phyloP scores from a whole-genome alignment of 2,888 invertebrate species.

The Agrochola lychnidis region DNA sequence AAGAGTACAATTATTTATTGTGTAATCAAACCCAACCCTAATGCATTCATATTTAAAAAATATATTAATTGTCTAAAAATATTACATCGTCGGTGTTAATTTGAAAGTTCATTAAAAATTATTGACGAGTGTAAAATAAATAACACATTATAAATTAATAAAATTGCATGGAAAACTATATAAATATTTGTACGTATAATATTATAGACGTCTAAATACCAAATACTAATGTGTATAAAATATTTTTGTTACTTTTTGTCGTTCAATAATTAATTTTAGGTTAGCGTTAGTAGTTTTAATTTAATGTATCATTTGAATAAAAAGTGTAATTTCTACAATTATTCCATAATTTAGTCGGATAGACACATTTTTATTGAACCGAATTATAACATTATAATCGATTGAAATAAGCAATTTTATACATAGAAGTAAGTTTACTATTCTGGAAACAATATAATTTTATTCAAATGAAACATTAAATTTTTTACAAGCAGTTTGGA shows the following conservation, averaged over 20 bases:
- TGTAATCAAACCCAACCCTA: neutral
- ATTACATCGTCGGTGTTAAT: constrained; percentile 1
- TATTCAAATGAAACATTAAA: constrained; percentile 49
- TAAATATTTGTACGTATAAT: constrained; percentile 58
- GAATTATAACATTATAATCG: constrained; percentile 24
- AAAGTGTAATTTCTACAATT: constrained; percentile 2
- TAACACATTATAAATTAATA: constrained; percentile 34
- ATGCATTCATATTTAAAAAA: neutral
- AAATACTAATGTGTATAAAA: constrained; percentile 86
- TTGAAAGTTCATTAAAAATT: constrained; percentile 26
- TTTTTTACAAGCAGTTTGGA: constrained; percentile 35
- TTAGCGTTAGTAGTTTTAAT: constrained; percentile 67
- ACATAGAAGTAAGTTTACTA: constrained; percentile 19
- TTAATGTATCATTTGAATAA: constrained; percentile 62
- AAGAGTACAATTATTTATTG: neutral
- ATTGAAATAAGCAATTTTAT: constrained; percentile 30
- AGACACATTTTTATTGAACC: constrained; percentile 16
- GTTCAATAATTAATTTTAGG: constrained; percentile 72
- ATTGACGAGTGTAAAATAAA: constrained; percentile 32
- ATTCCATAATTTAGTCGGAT: constrained; percentile 30
- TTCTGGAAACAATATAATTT: constrained; percentile 7
- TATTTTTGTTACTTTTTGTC: constrained; percentile 75
- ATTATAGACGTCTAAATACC: constrained; percentile 77
- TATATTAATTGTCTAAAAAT: neutral
- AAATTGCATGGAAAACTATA: constrained; percentile 36